These are phyloP conservation scores for Thecophora atra DNA, from an alignment of 2,888 invertebrate genomes.

Conservation along the genomic window DNA sequence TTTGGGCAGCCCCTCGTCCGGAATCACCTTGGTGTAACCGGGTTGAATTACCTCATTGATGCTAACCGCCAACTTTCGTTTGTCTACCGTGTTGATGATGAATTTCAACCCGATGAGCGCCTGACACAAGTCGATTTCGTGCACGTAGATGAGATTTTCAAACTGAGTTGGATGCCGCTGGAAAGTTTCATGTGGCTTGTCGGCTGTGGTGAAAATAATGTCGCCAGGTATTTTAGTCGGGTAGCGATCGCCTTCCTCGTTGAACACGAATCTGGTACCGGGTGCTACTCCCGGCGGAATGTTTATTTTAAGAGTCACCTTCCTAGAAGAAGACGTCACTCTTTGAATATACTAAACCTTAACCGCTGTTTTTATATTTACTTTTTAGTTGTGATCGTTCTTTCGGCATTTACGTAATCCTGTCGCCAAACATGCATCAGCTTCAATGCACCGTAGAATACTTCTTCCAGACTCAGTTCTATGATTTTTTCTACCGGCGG, in stretches of 20 bases:
- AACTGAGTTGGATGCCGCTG: constrained; percentile 64
- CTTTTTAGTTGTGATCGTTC: constrained; percentile 71
- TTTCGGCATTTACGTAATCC: constrained; percentile 73
- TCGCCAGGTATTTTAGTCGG: constrained; percentile 76
- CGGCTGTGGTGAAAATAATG: constrained; percentile 78
- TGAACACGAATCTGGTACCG: constrained; percentile 78
- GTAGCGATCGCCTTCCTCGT: constrained; percentile 82
- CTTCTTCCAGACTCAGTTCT: constrained; percentile 71
- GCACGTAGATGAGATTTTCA: constrained; percentile 73
- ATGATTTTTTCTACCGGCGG: constrained; percentile 70
- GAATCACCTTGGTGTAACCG: constrained; percentile 74
- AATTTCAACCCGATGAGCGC: constrained; percentile 77
- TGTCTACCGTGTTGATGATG: constrained; percentile 76
- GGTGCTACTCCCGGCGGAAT: constrained; percentile 79
- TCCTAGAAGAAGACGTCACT: constrained; percentile 57
- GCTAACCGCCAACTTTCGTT: constrained; percentile 73
- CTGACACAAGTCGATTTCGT: constrained; percentile 73
- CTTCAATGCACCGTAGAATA: constrained; percentile 80
- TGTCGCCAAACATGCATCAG: constrained; percentile 83
- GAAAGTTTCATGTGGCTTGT: constrained; percentile 75
- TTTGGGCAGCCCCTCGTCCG: constrained; percentile 79
- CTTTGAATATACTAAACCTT: neutral
- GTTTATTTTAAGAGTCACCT: constrained; percentile 79
- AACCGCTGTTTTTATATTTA: constrained; percentile 28
- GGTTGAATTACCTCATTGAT: constrained; percentile 78